Conservation (phyloP, 2,888 invertebrate species). For the Agrochola circellaris region DNA sequence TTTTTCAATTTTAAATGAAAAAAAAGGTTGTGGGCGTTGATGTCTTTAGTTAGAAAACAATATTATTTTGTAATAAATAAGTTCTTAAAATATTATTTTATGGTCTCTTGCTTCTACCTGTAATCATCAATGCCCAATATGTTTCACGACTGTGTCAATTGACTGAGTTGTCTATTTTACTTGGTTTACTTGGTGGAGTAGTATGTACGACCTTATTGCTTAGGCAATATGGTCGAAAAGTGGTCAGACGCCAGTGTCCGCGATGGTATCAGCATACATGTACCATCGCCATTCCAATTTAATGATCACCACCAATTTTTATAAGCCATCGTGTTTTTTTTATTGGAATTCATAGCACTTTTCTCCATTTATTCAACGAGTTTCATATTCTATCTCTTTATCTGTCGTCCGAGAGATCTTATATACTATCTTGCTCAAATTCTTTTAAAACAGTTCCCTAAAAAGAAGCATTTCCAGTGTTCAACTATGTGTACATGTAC, state of each 20-base stretch:
- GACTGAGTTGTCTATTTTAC: neutral
- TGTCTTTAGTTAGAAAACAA: constrained; percentile 26
- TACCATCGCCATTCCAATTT: neutral
- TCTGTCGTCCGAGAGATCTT: neutral
- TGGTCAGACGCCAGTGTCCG: too few species aligned
- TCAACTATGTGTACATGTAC: neutral
- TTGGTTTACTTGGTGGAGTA: neutral
- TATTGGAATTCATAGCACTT: neutral
- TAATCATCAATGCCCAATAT: neutral
- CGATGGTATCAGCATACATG: too few species aligned
- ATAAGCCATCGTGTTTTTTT: neutral
- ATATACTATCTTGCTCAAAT: neutral
- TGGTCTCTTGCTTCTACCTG: neutral
- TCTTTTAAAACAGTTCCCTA: neutral
- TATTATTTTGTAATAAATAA: neutral
- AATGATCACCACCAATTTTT: neutral
- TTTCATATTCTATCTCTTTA: neutral
- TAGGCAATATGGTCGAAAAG: too few species aligned
- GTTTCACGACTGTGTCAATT: neutral
- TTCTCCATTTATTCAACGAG: neutral
- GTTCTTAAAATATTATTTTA: neutral
- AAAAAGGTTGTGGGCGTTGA: neutral
- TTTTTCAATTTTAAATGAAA: neutral
- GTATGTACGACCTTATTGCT: too few species aligned
- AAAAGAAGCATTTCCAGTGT: neutral